Percentiles rank a stretch among this genome's conserved stretches.
Conservation (phyloP, 2,113 vertebrate genomes). For the Oryzias melastigma region DNA sequence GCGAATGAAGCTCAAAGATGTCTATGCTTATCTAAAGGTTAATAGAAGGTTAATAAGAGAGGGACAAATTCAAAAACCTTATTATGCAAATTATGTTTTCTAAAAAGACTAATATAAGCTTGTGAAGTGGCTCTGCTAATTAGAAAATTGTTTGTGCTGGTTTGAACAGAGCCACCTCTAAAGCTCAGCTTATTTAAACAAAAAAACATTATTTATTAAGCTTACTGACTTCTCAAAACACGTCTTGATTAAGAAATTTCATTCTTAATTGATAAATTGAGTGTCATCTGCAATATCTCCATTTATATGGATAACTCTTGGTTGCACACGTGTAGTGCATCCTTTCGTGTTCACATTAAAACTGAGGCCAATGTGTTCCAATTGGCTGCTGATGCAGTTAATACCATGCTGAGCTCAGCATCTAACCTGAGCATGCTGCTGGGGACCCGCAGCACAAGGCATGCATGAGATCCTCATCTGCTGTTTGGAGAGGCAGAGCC, state of each 20-base stretch:
- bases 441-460: constrained; percentile 1
- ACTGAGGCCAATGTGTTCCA: constrained; percentile 25
- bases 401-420: constrained; percentile 47
- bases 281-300: background rate
- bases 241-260: constrained; percentile 31
- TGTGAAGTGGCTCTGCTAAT: constrained; percentile 48
- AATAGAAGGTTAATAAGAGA: constrained; percentile 78
- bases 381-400: constrained; percentile 34
- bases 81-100: constrained; percentile 70
- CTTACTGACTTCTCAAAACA: constrained; percentile 21
- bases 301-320: constrained; percentile 24
- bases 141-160: constrained; percentile 35
- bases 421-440: constrained; percentile 4
- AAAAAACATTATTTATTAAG: constrained; percentile 39
- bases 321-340: constrained; percentile 1
- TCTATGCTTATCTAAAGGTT: constrained; percentile 75
- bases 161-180: constrained; percentile 33
- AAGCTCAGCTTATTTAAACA: constrained; percentile 32
- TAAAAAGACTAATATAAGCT: constrained; percentile 43
- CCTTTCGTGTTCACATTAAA: constrained; percentile 28
- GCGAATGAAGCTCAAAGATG: constrained; percentile 54
- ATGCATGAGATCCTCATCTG: constrained; percentile 11
- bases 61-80: constrained; percentile 64
- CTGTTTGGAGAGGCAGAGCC: constrained; percentile 17
- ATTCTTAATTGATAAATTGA: constrained; percentile 37